phyloP scores from a whole-genome alignment of 1,140 invertebrate species.

The Lepidurus couesii region DNA sequence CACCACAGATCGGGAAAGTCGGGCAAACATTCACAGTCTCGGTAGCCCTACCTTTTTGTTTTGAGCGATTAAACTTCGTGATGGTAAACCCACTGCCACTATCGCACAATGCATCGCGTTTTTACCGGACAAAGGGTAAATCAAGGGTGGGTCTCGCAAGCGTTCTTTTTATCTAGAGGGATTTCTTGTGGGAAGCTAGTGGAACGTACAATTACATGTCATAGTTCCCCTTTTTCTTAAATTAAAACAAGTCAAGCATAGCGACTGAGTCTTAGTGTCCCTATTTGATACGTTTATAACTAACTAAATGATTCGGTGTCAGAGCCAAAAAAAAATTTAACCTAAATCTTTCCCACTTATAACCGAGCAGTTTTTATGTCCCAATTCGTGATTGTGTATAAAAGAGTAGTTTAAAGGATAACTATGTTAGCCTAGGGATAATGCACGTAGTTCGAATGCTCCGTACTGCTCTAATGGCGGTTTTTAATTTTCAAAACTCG shows the following conservation, averaged over 20 bases:
- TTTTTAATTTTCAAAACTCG: too few species aligned
- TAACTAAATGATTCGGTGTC: too few species aligned
- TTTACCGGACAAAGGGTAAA: background rate
- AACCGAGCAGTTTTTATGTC: too few species aligned
- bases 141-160: background rate
- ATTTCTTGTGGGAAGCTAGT: background rate
- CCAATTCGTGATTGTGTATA: too few species aligned
- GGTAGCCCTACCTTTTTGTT: constrained; percentile 7
- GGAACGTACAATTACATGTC: background rate
- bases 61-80: background rate
- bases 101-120: background rate
- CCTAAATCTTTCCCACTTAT: too few species aligned
- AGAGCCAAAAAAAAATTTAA: too few species aligned
- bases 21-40: background rate
- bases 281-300: too few species aligned
- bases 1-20: background rate
- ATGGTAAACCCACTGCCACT: background rate
- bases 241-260: background rate
- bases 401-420: too few species aligned
- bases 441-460: too few species aligned
- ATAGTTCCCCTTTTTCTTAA: background rate
- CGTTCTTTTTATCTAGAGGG: background rate
- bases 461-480: too few species aligned
- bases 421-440: too few species aligned
- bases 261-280: background rate